phyloP scores from a whole-genome alignment of 2,888 invertebrate species.

The Drosophila pseudotalamancana region DNA sequence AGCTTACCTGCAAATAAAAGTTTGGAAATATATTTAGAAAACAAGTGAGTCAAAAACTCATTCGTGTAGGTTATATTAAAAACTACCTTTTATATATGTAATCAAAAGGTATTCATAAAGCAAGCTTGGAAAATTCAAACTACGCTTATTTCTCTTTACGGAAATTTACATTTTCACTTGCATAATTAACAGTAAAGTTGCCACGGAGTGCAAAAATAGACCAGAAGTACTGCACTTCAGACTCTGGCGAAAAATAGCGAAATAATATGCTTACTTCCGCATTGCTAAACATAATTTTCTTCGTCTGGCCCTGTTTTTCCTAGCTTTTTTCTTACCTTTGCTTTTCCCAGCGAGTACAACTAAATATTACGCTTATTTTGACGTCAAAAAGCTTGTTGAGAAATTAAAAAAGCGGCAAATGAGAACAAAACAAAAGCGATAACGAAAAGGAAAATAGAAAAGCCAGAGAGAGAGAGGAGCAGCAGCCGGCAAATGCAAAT shows the following conservation, averaged over 20 bases:
- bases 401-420: constrained; percentile 74
- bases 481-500: constrained; percentile 35
- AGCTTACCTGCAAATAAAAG: too few relatives aligned
- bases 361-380: constrained; percentile 76
- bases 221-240: constrained; percentile 13
- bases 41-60: not conserved
- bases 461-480: not conserved
- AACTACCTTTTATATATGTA: constrained; percentile 2
- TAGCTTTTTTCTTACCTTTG: constrained; percentile 13
- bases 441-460: constrained; percentile 20
- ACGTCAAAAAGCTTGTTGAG: constrained; percentile 74
- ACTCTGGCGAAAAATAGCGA: constrained; percentile 47
- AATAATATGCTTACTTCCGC: constrained; percentile 69
- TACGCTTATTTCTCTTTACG: constrained; percentile 44
- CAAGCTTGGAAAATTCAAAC: constrained; percentile 35
- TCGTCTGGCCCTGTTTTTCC: constrained; percentile 7
- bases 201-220: not conserved
- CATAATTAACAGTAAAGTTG: constrained; percentile 52
- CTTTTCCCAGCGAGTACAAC: constrained; percentile 41
- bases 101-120: constrained; percentile 30
- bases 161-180: constrained; percentile 67
- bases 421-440: constrained; percentile 24
- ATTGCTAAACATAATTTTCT: constrained; percentile 60
- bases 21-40: too few relatives aligned
- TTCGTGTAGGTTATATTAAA: not conserved